Percentiles rank a stretch among this genome's conserved stretches.
phyloP scores from a whole-genome alignment of 2,888 invertebrate genomes.

The Stenolophus ochropezus region DNA sequence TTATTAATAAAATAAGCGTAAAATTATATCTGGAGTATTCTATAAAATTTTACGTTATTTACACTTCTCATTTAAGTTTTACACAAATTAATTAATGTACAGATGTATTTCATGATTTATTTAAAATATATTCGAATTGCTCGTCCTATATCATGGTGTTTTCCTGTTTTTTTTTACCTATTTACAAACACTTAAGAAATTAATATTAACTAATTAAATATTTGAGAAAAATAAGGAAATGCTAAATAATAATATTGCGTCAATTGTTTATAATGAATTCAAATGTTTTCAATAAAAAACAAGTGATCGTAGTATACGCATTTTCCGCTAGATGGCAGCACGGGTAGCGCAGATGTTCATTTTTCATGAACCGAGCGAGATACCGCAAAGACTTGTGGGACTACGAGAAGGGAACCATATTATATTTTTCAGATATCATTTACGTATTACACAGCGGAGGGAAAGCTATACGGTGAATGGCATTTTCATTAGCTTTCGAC shows the following conservation, averaged over 20 bases:
- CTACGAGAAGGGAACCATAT: conserved; percentile 76
- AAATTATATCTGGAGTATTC: conserved; percentile 1
- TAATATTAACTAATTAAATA: background rate
- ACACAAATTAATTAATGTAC: conserved; percentile 21
- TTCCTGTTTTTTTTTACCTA: background rate
- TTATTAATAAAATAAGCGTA: conserved; percentile 35
- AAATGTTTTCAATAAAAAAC: background rate
- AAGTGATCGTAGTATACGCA: background rate
- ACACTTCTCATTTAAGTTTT: background rate
- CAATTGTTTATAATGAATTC: background rate
- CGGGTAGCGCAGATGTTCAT: conserved; percentile 17
- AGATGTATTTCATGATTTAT: conserved; percentile 12
- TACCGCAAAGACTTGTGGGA: conserved; percentile 76
- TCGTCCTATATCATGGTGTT: background rate
- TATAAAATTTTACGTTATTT: background rate
- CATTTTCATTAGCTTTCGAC: conserved; percentile 60
- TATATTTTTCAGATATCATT: conserved; percentile 73
- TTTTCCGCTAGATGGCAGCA: conserved; percentile 39
- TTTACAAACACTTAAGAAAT: background rate
- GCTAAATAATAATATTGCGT: background rate
- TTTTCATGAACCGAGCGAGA: conserved; percentile 57
- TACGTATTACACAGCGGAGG: conserved; percentile 66
- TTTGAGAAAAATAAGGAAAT: background rate
- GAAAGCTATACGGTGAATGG: conserved; percentile 65
- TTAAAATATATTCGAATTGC: conserved; percentile 27